Conservation (phyloP, 2,113 vertebrate genomes). For the Mastomys coucha region DNA sequence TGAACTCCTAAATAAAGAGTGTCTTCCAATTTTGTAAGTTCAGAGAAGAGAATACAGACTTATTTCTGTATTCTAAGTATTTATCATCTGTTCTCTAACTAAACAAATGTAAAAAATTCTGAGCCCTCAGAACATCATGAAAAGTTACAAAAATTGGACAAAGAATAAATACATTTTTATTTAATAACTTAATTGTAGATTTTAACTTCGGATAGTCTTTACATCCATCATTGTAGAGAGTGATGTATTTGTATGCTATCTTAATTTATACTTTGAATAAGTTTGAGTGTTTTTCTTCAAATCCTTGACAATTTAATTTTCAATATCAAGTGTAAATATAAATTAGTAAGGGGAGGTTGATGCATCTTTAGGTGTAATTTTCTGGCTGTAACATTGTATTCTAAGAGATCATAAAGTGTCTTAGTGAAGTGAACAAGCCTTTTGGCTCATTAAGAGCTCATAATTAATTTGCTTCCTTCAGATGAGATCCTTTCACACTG, state of each 20-base stretch:
- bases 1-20: not conserved
- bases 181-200: not conserved
- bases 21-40: not conserved
- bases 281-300: slow-evolving; percentile 32
- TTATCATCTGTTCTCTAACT: not conserved
- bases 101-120: not conserved
- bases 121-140: not conserved
- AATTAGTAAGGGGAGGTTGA: slow-evolving; percentile 33
- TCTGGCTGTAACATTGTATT: slow-evolving; percentile 37
- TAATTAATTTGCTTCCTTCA: slow-evolving; percentile 77
- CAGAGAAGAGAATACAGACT: not conserved
- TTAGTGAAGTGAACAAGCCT: slow-evolving; percentile 62
- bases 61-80: not conserved
- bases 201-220: not conserved
- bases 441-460: slow-evolving; percentile 73
- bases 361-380: slow-evolving; percentile 27
- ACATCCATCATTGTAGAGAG: not conserved
- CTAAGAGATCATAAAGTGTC: slow-evolving; percentile 27
- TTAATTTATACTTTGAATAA: not conserved
- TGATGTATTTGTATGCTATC: not conserved
- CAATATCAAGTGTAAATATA: slow-evolving; percentile 22
- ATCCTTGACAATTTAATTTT: slow-evolving; percentile 31
- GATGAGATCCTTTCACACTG: slow-evolving; percentile 70
- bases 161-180: not conserved
- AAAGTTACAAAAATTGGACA: not conserved